These are phyloP conservation scores for Oreotragus oreotragus DNA, from an alignment of 2,113 vertebrate genomes.

Conservation along the genomic window DNA sequence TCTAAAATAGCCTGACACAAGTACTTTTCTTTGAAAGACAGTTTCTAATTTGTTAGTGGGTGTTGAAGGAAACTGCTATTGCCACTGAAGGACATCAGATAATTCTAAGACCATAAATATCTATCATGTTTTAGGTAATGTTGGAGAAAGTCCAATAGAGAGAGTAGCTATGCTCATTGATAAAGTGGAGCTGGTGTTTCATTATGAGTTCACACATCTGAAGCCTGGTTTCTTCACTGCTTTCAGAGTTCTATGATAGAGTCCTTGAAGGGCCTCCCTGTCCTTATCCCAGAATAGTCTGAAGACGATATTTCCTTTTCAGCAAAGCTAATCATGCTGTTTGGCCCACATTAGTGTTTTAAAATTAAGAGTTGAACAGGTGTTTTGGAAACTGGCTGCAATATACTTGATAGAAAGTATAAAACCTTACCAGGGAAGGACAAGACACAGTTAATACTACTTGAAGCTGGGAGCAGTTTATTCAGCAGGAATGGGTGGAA, in stretches of 20 bases:
- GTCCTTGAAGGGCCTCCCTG: not conserved
- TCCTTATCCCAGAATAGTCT: not conserved
- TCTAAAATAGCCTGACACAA: not conserved
- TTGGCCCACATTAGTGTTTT: not conserved
- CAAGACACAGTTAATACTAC: not conserved
- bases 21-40: not conserved
- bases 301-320: not conserved
- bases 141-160: not conserved
- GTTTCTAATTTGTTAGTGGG: not conserved
- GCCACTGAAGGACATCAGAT: not conserved
- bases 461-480: not conserved
- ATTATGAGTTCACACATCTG: not conserved
- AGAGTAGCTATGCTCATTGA: not conserved
- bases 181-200: not conserved
- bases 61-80: not conserved
- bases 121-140: not conserved
- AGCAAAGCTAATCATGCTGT: not conserved
- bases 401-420: not conserved
- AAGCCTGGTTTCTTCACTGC: not conserved
- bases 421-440: not conserved
- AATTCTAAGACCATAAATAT: not conserved
- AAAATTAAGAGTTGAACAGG: not conserved
- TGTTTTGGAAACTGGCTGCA: not conserved
- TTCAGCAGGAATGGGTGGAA: not conserved
- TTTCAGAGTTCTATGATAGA: not conserved